A percentile compares a stretch with the other conserved stretches of the same genome.
phyloP scores from a whole-genome alignment of 1,140 invertebrate species.

The Rhynchophorus ferrugineus region DNA sequence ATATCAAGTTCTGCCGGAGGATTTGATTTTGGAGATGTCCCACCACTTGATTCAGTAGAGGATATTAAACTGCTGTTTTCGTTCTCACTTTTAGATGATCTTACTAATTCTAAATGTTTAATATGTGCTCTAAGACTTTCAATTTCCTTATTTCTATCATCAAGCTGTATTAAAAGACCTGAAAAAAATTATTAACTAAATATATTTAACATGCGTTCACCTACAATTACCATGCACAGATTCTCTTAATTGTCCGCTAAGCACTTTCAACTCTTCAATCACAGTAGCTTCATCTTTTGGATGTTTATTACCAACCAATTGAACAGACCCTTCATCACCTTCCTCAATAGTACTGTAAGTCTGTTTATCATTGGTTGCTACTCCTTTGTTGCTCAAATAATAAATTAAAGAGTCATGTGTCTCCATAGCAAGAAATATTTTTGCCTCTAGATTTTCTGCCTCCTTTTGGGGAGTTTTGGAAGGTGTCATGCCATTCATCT shows the following conservation, averaged over 20 bases:
- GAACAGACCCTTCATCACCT: slow-evolving; percentile 3
- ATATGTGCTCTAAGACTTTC: slow-evolving; percentile 24
- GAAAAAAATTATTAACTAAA: background rate
- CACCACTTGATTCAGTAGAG: slow-evolving; percentile 39
- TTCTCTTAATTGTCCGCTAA: slow-evolving; percentile 28
- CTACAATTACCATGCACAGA: slow-evolving; percentile 21
- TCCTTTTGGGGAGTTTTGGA: slow-evolving; percentile 14
- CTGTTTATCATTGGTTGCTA: background rate
- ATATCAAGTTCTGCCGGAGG: slow-evolving; percentile 40
- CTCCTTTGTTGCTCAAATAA: slow-evolving; percentile 20
- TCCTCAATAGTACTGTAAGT: slow-evolving; percentile 17
- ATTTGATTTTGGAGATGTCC: slow-evolving; percentile 40
- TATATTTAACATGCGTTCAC: background rate
- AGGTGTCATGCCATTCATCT: slow-evolving; percentile 2
- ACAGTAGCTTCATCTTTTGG: slow-evolving; percentile 28
- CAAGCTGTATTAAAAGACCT: slow-evolving; percentile 26
- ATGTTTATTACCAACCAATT: slow-evolving; percentile 26
- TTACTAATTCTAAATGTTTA: slow-evolving; percentile 24
- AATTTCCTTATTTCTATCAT: slow-evolving; percentile 29
- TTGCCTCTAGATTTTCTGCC: slow-evolving; percentile 22
- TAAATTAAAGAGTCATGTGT: slow-evolving; percentile 31
- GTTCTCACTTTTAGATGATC: slow-evolving; percentile 20
- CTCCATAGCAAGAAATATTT: slow-evolving; percentile 29
- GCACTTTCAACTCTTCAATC: slow-evolving; percentile 30
- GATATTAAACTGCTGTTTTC: slow-evolving; percentile 28